Evolutionary conservation across 1,140 invertebrate genomes (phyloP).

Genomic region (Coenobita brevimanus): DNA sequence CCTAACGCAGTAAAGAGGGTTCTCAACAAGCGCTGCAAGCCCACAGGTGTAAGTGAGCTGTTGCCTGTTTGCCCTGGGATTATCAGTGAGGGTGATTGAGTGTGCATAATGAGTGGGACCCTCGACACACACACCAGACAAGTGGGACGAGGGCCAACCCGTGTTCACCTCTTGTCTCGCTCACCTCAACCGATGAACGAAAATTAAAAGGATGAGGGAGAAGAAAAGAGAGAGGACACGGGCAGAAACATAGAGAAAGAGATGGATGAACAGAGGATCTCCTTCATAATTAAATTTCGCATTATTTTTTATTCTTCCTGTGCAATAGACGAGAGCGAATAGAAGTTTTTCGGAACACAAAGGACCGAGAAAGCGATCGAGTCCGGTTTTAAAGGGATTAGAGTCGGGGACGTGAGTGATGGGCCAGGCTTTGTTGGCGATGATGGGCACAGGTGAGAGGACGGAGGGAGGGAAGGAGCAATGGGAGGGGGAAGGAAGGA

Average conservation of each 20-base stretch:
- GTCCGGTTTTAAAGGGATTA: slow-evolving; percentile 1
- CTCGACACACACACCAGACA: too few relatives aligned
- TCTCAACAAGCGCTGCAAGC: too few relatives aligned
- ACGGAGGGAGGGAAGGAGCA: neutral
- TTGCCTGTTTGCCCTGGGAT: too few relatives aligned
- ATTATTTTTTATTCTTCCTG: too few relatives aligned
- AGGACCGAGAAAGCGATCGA: slow-evolving; percentile 14
- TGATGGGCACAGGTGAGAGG: neutral
- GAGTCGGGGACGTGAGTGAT: slow-evolving; percentile 10
- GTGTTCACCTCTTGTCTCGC: too few relatives aligned
- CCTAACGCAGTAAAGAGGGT: too few relatives aligned
- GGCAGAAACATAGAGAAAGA: neutral
- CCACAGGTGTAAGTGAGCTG: too few relatives aligned
- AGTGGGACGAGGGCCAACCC: too few relatives aligned
- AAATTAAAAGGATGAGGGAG: neutral
- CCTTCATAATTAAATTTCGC: neutral
- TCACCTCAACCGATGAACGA: too few relatives aligned
- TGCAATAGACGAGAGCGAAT: neutral
- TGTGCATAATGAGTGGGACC: too few relatives aligned
- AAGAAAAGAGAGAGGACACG: neutral
- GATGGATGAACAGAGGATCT: too few relatives aligned
- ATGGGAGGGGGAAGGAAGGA: neutral
- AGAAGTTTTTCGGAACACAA: slow-evolving; percentile 13
- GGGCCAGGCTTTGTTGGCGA: neutral
- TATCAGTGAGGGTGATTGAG: too few relatives aligned